Conservation (phyloP, 2,888 invertebrate species). For the Heliconius ismenius region DNA sequence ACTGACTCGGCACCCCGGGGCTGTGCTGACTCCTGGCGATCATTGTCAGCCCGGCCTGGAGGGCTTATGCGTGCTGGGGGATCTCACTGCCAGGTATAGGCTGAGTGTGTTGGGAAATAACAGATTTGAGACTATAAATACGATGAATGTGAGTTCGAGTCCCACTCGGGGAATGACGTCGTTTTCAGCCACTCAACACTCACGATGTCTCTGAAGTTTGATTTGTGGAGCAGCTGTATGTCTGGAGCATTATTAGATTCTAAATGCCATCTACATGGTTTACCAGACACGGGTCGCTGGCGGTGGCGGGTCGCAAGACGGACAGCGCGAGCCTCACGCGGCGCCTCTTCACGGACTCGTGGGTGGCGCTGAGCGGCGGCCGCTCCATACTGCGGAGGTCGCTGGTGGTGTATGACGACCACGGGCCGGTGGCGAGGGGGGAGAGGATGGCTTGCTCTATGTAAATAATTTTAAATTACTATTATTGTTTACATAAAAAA, state of each 20-base stretch:
- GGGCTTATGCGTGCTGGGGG: constrained; percentile 88
- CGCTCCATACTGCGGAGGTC: constrained; percentile 90
- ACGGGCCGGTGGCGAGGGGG: constrained; percentile 92
- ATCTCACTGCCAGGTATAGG: constrained; percentile 84
- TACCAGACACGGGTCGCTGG: constrained; percentile 84
- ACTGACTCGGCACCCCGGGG: constrained; percentile 89
- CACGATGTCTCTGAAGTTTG: no score
- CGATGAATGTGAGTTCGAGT: neutral
- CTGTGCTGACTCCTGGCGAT: constrained; percentile 81
- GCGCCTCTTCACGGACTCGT: constrained; percentile 89
- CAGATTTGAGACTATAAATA: no score
- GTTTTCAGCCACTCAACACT: no score
- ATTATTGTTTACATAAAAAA: no score
- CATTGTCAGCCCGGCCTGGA: constrained; percentile 82
- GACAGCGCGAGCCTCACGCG: constrained; percentile 85
- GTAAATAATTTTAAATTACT: constrained; percentile 73
- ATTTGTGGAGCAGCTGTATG: no score
- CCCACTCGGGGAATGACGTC: neutral
- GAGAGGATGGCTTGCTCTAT: constrained; percentile 93
- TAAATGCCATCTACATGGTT: no score
- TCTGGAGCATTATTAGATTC: no score
- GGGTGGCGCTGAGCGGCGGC: constrained; percentile 88
- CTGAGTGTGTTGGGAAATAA: no score
- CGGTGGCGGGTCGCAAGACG: constrained; percentile 88
- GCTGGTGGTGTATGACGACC: constrained; percentile 92